Conservation (phyloP, 2,888 invertebrate species). For the Andrena hattorfiana region DNA sequence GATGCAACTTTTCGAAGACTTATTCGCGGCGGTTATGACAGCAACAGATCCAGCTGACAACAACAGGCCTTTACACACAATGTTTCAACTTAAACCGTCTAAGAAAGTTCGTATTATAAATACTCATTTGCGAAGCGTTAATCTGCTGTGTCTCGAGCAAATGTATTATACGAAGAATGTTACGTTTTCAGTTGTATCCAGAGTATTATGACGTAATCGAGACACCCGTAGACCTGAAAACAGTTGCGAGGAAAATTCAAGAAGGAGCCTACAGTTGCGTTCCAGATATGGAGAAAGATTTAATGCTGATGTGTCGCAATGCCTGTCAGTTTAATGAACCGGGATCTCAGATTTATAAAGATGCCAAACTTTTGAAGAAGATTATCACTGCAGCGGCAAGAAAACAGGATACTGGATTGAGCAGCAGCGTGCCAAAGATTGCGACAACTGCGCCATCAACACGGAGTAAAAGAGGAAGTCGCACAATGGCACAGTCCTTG, state of each 20-base stretch:
- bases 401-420: conserved; percentile 80
- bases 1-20: conserved; percentile 92
- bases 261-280: conserved; percentile 92
- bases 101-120: conserved; percentile 87
- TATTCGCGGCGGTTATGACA: conserved; percentile 95
- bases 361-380: conserved; percentile 95
- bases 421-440: conserved; percentile 74
- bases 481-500: conserved; percentile 85
- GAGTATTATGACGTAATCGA: conserved; percentile 98
- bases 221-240: conserved; percentile 97
- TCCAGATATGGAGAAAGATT: conserved; percentile 94
- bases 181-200: conserved; percentile 90
- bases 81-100: conserved; percentile 96
- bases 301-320: conserved; percentile 96
- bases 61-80: conserved; percentile 93
- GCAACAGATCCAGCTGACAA: conserved; percentile 91
- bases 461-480: conserved; percentile 82
- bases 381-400: conserved; percentile 86
- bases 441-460: conserved; percentile 80
- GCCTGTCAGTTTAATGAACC: conserved; percentile 99
- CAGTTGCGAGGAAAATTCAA: conserved; percentile 96
- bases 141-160: conserved; percentile 6
- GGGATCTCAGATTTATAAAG: conserved; percentile 97
- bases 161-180: conserved; percentile 2
- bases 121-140: conserved; percentile 29